phyloP scores from a whole-genome alignment of 1,140 invertebrate species.

The Sesamia nonagrioides region DNA sequence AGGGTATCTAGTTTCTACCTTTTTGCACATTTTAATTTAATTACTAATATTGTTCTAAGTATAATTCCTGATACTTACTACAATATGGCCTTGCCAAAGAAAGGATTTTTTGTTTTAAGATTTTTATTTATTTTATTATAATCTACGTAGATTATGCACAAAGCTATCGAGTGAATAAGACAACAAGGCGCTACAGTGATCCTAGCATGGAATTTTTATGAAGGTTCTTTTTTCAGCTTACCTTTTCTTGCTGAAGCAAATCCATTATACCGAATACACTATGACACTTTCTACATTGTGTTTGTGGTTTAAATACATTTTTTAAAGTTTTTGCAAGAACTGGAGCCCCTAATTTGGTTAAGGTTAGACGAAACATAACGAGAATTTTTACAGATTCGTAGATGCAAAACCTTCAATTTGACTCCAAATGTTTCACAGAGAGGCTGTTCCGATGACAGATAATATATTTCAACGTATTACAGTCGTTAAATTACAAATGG shows the following conservation, averaged over 20 bases:
- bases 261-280: slow-evolving; percentile 76
- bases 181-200: too few relatives aligned
- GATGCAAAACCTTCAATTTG: neutral
- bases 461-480: neutral
- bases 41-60: too few relatives aligned
- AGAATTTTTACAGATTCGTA: slow-evolving; percentile 10
- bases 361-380: slow-evolving; percentile 1
- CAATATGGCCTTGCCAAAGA: too few relatives aligned
- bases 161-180: too few relatives aligned
- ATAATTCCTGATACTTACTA: too few relatives aligned
- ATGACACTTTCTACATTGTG: slow-evolving; percentile 58
- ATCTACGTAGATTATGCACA: too few relatives aligned
- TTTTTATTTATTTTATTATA: too few relatives aligned
- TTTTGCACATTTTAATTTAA: too few relatives aligned
- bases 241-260: slow-evolving; percentile 71
- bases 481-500: neutral
- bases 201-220: neutral
- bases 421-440: neutral
- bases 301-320: neutral
- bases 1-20: too few relatives aligned
- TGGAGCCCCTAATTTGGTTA: slow-evolving; percentile 7
- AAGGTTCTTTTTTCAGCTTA: slow-evolving; percentile 38
- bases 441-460: slow-evolving; percentile 20
- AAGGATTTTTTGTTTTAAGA: too few relatives aligned
- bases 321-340: neutral